Evolutionary conservation across 2,888 invertebrate species (phyloP).

Genomic region (Calameuta pallipes): DNA sequence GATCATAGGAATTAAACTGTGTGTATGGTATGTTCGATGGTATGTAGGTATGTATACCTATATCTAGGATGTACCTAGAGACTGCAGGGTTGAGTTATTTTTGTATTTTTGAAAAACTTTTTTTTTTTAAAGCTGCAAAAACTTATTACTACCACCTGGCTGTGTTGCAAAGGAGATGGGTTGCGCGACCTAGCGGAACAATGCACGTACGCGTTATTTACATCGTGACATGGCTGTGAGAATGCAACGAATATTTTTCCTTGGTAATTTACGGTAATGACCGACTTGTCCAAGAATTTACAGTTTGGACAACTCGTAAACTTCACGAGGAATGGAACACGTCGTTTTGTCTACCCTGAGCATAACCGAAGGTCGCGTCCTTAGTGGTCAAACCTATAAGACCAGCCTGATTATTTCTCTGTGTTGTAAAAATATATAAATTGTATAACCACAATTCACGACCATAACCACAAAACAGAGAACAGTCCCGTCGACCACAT

Average conservation of each 20-base stretch:
- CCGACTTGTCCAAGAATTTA: conserved; percentile 25
- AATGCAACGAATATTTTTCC: conserved; percentile 29
- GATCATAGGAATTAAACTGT: neutral
- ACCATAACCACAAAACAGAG: neutral
- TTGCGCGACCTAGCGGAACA: conserved; percentile 16
- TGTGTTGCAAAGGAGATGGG: neutral
- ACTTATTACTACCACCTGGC: neutral
- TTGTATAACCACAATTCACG: neutral
- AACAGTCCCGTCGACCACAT: neutral
- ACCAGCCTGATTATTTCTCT: conserved; percentile 1
- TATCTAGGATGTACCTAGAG: neutral
- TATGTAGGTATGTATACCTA: neutral
- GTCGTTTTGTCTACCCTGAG: neutral
- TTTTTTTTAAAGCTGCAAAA: neutral
- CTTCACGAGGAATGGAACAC: neutral
- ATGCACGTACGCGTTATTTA: conserved; percentile 14
- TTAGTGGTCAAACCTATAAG: neutral
- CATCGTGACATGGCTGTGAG: conserved; percentile 7
- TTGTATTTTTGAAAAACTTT: neutral
- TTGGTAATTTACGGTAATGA: conserved; percentile 34
- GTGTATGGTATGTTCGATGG: neutral
- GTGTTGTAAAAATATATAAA: neutral
- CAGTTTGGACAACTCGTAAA: conserved; percentile 2
- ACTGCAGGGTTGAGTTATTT: neutral
- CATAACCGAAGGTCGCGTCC: neutral